These are phyloP conservation scores for Calcarius lapponicus DNA, from an alignment of 2,797 vertebrate genomes.

Conservation along the genomic window DNA sequence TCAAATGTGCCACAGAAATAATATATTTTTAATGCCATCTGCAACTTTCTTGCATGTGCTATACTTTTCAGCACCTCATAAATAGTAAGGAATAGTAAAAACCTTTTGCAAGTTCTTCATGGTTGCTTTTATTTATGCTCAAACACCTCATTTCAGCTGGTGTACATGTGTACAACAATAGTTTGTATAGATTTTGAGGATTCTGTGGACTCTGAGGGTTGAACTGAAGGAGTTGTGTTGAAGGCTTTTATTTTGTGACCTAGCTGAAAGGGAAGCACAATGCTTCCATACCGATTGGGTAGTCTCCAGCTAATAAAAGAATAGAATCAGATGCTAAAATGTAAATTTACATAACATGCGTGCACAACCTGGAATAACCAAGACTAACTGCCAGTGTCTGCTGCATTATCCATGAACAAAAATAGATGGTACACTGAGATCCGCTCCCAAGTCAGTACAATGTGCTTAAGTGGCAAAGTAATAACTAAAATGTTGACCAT, in stretches of 20 bases:
- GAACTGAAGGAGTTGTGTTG: neutral
- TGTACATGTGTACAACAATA: accelerated
- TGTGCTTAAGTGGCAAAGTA: neutral
- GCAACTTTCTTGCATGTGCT: neutral
- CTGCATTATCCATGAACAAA: neutral
- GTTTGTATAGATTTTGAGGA: neutral
- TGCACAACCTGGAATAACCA: neutral
- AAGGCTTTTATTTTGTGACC: neutral
- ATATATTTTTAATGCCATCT: neutral
- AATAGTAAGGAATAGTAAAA: neutral
- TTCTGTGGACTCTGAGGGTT: neutral
- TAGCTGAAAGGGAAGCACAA: neutral
- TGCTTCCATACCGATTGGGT: neutral
- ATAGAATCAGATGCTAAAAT: neutral
- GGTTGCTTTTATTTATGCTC: neutral
- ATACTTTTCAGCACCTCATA: neutral
- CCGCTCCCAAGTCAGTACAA: too few species aligned
- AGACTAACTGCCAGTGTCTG: neutral
- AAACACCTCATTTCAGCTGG: neutral
- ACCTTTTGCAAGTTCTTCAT: neutral
- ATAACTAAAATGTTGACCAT: neutral
- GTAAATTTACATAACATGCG: neutral
- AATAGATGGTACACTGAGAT: neutral
- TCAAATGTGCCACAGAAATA: neutral
- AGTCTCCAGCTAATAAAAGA: neutral